Evolutionary conservation across 2,797 vertebrate genomes (phyloP).

Genomic region (Momotus momota): DNA sequence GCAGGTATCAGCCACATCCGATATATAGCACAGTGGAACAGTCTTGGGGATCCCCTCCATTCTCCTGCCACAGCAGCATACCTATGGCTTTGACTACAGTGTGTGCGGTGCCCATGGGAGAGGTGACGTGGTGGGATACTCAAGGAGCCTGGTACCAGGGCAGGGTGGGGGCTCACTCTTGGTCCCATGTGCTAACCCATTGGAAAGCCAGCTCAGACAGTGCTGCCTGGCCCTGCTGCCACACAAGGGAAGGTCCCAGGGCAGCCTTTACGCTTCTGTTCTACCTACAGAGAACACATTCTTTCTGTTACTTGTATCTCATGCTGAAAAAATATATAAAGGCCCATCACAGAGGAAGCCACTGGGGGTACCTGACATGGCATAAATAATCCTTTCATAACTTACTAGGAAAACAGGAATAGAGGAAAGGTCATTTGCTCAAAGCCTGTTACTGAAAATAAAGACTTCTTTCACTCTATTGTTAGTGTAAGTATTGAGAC

Average conservation of each 20-base stretch:
- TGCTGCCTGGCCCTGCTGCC: not conserved
- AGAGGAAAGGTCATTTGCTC: not conserved
- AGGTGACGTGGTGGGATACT: accelerated
- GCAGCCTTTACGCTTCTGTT: not conserved
- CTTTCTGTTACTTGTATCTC: not conserved
- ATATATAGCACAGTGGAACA: not conserved
- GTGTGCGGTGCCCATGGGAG: accelerated
- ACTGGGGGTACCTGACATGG: not conserved
- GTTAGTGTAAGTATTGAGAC: not conserved
- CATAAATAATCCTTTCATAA: not conserved
- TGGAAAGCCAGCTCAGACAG: not conserved
- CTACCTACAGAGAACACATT: not conserved
- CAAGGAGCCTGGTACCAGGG: not conserved
- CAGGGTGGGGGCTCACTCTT: accelerated
- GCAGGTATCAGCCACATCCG: not conserved
- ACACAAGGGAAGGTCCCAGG: not conserved
- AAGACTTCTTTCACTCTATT: constrained; percentile 7
- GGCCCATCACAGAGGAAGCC: not conserved
- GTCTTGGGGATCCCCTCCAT: not conserved
- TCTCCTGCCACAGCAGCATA: accelerated
- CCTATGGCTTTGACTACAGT: not conserved
- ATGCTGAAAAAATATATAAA: not conserved
- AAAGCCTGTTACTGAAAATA: not conserved
- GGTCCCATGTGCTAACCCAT: accelerated
- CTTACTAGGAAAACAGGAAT: not conserved